Conservation (phyloP, 2,797 vertebrate species). For the Petrocephalus sullivani region DNA sequence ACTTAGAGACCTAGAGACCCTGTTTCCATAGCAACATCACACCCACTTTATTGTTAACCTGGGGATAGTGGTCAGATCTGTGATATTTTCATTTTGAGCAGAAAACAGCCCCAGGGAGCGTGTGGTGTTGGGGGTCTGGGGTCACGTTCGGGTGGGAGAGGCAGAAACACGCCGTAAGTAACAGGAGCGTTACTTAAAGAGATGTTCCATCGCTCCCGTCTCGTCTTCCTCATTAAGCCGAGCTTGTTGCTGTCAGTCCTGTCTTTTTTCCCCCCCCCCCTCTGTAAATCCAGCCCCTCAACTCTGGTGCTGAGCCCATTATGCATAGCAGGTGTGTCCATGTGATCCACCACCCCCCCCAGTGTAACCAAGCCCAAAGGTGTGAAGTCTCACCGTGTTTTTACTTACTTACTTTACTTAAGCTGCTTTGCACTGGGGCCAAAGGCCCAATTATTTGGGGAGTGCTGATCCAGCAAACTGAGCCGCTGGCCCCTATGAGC, state of each 20-base stretch:
- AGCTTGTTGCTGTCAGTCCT: neutral
- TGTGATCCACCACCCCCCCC: neutral
- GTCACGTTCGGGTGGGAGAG: neutral
- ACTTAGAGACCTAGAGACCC: neutral
- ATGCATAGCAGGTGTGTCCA: neutral
- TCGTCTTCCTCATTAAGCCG: neutral
- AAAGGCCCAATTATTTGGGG: no score
- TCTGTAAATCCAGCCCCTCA: neutral
- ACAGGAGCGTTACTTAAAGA: neutral
- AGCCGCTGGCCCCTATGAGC: no score
- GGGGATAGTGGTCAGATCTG: neutral
- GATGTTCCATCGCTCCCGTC: neutral
- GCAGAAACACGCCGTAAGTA: no score
- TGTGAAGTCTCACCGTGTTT: no score
- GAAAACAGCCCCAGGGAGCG: neutral
- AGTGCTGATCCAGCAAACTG: no score
- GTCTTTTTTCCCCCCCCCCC: neutral
- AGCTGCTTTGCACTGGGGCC: no score
- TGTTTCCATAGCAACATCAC: constrained; percentile 1
- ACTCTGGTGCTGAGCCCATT: neutral
- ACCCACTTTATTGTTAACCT: neutral
- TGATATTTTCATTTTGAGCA: neutral
- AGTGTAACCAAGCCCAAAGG: no score
- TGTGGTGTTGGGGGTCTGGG: neutral
- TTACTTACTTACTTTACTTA: no score